Evolutionary conservation across 2,888 invertebrate genomes (phyloP).

Genomic region (Dicycla oo): DNA sequence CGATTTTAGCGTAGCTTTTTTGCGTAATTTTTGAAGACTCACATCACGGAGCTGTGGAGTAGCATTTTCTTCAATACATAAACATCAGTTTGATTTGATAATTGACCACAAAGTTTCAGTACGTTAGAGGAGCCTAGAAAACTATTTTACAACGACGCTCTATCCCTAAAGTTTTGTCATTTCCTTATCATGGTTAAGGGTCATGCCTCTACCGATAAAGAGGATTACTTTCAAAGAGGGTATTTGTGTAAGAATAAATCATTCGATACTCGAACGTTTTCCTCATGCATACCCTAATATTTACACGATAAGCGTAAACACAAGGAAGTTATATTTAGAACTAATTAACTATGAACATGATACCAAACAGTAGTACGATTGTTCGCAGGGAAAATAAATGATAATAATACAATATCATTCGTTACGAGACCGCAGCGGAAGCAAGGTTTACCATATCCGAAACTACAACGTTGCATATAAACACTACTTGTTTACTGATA

Average conservation of each 20-base stretch:
- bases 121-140: neutral
- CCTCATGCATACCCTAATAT: neutral
- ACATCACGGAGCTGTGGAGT: neutral
- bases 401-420: constrained; percentile 59
- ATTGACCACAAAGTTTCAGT: neutral
- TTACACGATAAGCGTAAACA: neutral
- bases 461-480: constrained; percentile 44
- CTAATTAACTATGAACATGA: neutral
- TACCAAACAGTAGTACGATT: constrained; percentile 25
- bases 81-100: neutral
- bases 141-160: neutral
- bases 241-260: neutral
- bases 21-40: neutral
- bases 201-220: neutral
- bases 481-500: constrained; percentile 50
- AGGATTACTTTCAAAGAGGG: neutral
- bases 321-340: constrained; percentile 1
- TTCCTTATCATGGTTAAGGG: neutral
- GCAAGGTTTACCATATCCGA: constrained; percentile 48
- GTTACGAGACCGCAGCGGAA: constrained; percentile 59
- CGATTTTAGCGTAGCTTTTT: neutral
- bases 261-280: neutral
- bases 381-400: constrained; percentile 51
- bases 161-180: neutral
- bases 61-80: too few relatives aligned